phyloP scores from a whole-genome alignment of 2,797 vertebrate species.

The Melanotaenia pygmaea region DNA sequence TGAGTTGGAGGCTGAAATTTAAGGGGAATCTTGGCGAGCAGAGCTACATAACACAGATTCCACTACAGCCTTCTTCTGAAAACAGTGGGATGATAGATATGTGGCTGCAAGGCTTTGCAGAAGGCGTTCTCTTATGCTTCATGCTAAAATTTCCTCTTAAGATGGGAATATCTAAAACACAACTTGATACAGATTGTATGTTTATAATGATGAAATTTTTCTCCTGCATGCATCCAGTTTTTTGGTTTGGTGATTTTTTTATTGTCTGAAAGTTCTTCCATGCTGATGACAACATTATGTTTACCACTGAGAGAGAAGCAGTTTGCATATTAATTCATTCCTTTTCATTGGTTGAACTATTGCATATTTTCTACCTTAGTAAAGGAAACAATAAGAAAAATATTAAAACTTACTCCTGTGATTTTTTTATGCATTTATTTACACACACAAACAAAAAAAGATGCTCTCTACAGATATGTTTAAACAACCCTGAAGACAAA shows the following conservation, averaged over 20 bases:
- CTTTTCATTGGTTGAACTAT: background rate
- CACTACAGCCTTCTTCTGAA: slow-evolving; percentile 64
- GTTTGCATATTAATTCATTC: background rate
- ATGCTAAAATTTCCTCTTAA: slow-evolving; percentile 24
- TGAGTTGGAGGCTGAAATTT: slow-evolving; percentile 29
- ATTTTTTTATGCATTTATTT: too few relatives aligned
- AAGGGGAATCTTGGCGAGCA: slow-evolving; percentile 53
- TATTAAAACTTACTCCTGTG: background rate
- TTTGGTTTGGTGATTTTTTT: background rate
- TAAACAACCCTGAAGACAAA: slow-evolving; percentile 3
- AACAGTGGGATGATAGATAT: slow-evolving; percentile 52
- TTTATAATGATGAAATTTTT: background rate
- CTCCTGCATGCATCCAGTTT: too few relatives aligned
- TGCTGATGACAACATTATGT: background rate
- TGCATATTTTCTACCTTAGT: background rate
- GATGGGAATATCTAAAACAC: slow-evolving; percentile 16
- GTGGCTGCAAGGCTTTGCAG: slow-evolving; percentile 28
- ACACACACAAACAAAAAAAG: background rate
- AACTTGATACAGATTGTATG: background rate
- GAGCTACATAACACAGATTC: slow-evolving; percentile 69
- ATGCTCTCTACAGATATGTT: slow-evolving; percentile 3
- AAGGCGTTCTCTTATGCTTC: slow-evolving; percentile 25
- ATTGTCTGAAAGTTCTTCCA: background rate
- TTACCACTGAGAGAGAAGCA: background rate
- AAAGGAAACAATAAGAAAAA: background rate